phyloP scores from a whole-genome alignment of 1,140 invertebrate species.

The Argopecten irradians region DNA sequence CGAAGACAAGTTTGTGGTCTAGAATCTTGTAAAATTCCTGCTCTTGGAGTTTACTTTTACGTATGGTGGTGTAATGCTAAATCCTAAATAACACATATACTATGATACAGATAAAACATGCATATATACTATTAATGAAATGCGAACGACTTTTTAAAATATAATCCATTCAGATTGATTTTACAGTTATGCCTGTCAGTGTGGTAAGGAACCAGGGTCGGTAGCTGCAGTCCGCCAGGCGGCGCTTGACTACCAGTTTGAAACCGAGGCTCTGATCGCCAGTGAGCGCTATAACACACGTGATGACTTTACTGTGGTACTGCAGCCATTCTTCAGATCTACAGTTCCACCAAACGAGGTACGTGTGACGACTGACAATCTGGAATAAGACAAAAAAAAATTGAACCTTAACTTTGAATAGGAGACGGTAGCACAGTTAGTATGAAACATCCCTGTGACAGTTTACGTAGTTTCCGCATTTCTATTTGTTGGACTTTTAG shows the following conservation, averaged over 20 bases:
- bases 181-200: slow-evolving; percentile 63
- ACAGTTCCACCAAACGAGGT: slow-evolving; percentile 63
- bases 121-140: too few species aligned
- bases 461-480: too few species aligned
- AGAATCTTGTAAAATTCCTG: too few species aligned
- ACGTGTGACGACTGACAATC: background rate
- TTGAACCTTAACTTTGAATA: background rate
- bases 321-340: slow-evolving; percentile 78
- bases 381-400: background rate
- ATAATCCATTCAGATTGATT: too few species aligned
- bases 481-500: too few species aligned
- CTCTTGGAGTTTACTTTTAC: too few species aligned
- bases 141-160: too few species aligned
- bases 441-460: too few species aligned
- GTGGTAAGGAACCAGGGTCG: slow-evolving; percentile 52
- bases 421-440: too few species aligned
- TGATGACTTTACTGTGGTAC: slow-evolving; percentile 83
- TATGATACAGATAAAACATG: slow-evolving; percentile 62
- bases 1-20: too few species aligned
- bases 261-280: slow-evolving; percentile 55
- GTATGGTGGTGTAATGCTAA: too few species aligned
- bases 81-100: slow-evolving; percentile 57
- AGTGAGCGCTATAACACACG: slow-evolving; percentile 81
- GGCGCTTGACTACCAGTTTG: slow-evolving; percentile 63
- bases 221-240: slow-evolving; percentile 48